phyloP scores from a whole-genome alignment of 2,888 invertebrate species.

The Kuschelorhynchus macadamiae region DNA sequence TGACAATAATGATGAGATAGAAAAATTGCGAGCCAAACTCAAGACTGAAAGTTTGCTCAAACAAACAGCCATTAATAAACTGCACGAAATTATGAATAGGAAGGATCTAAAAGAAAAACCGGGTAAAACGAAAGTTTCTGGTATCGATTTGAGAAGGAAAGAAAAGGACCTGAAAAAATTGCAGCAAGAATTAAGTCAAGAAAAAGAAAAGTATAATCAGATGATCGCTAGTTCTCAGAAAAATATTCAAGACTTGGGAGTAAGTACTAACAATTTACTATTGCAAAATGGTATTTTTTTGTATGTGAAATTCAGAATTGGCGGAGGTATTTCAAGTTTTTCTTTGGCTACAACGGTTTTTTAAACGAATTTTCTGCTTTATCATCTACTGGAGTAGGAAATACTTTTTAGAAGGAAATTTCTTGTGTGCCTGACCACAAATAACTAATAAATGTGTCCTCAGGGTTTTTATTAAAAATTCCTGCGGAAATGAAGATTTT shows the following conservation, averaged over 20 bases:
- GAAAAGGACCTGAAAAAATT: slow-evolving; percentile 95
- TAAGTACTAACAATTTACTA: slow-evolving; percentile 53
- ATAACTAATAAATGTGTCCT: too few species aligned
- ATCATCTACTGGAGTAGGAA: too few species aligned
- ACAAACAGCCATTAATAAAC: slow-evolving; percentile 95
- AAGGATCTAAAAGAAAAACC: slow-evolving; percentile 81
- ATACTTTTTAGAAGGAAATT: too few species aligned
- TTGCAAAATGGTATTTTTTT: not conserved
- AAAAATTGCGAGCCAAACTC: slow-evolving; percentile 85
- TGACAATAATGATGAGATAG: slow-evolving; percentile 83
- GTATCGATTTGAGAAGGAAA: slow-evolving; percentile 86
- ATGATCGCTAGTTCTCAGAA: slow-evolving; percentile 87
- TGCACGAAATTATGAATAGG: slow-evolving; percentile 97
- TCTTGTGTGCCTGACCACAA: too few species aligned
- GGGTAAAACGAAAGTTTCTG: slow-evolving; percentile 84
- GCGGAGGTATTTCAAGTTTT: too few species aligned
- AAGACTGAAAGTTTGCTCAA: slow-evolving; percentile 90
- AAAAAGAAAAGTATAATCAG: slow-evolving; percentile 95
- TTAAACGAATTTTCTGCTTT: too few species aligned
- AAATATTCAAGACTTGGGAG: slow-evolving; percentile 84
- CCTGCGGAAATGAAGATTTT: too few species aligned
- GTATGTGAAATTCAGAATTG: not conserved
- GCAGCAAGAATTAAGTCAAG: slow-evolving; percentile 93
- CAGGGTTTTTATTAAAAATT: too few species aligned
- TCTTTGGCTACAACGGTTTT: too few species aligned